Evolutionary conservation across 2,113 vertebrate species (phyloP).

Genomic region (Muntiacus muntjak): DNA sequence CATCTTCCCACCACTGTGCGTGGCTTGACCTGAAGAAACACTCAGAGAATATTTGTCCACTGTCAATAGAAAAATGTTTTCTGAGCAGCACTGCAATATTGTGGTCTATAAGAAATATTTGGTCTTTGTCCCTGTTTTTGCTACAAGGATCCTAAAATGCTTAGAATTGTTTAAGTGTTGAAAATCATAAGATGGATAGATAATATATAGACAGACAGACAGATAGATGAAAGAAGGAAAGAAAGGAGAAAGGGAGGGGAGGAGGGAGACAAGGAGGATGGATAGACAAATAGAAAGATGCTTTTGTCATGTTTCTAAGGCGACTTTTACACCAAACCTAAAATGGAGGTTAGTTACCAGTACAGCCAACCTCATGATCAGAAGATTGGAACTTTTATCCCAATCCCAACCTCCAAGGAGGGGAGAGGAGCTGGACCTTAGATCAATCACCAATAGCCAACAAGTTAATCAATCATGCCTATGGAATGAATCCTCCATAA

Average conservation of each 20-base stretch:
- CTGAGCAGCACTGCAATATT: background rate
- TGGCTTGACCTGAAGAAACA: background rate
- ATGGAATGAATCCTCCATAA: too few species aligned
- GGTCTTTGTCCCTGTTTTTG: background rate
- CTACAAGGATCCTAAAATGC: background rate
- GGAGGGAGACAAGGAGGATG: background rate
- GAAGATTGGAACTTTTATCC: background rate
- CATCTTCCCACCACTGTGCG: background rate
- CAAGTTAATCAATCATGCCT: too few species aligned
- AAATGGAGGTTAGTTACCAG: background rate
- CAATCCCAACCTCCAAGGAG: background rate
- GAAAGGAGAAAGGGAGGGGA: background rate
- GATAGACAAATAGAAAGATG: background rate
- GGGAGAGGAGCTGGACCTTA: too few species aligned
- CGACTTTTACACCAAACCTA: background rate
- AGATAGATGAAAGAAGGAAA: background rate
- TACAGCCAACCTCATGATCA: background rate
- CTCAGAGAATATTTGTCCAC: background rate
- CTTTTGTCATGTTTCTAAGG: background rate
- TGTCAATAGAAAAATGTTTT: rapidly evolving
- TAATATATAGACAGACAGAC: background rate
- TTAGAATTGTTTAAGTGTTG: too few species aligned
- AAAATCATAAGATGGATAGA: background rate
- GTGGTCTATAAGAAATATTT: background rate
- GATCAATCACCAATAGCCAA: background rate